Evolutionary conservation across 2,113 vertebrate genomes (phyloP), one percentile per base, ranked within the genome.

Genomic region (Neopipo cinnamomea): DNA sequence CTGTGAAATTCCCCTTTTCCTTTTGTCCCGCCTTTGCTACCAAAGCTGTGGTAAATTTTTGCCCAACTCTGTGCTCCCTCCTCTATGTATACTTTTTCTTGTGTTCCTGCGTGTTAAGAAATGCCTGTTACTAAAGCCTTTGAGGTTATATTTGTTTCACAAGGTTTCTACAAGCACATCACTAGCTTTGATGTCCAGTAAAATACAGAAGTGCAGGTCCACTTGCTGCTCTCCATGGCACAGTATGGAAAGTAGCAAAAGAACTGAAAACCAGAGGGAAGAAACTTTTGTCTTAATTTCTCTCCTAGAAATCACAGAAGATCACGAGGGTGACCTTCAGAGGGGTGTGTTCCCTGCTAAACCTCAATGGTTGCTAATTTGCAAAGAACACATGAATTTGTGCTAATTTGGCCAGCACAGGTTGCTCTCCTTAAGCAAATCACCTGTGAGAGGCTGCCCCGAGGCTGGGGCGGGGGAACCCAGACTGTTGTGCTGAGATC

Each of bases 391-490:
- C 27, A 18, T 27, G 61, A 47, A 27, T 27, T 56, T 56, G 33
- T 14, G 42, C 12, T 85, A 35, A 21, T 71, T n/a, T 56, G 39
- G 27, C 49, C 35, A 18, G 17, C 27, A 11, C 31, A 44, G 68
- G 27, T 59, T 41, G 12, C 4, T 75, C 49, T 68, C 1, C 0
- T 71, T 42, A 35, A 42, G 20, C 30, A 56, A 65, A 74, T 33
- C 5, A 4, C 6, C 20, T 5, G 8, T 61, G 35, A 56, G 33
- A 13, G 18, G 27, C 37, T 37, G 11, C 12, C 6, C 17, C 18
- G 24, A 33, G n/a, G 14, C 8, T 12, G 15, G 33, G 17, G 30
- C 13, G 24, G 49, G 37, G 5, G 11, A 16, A 0, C 5, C 16
- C 21, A 31, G 15, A 0, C 8, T 9, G 9, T 6, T 16, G 44